Evolutionary conservation across 2,888 invertebrate genomes (phyloP).

Genomic region (Chloromyia formosa): DNA sequence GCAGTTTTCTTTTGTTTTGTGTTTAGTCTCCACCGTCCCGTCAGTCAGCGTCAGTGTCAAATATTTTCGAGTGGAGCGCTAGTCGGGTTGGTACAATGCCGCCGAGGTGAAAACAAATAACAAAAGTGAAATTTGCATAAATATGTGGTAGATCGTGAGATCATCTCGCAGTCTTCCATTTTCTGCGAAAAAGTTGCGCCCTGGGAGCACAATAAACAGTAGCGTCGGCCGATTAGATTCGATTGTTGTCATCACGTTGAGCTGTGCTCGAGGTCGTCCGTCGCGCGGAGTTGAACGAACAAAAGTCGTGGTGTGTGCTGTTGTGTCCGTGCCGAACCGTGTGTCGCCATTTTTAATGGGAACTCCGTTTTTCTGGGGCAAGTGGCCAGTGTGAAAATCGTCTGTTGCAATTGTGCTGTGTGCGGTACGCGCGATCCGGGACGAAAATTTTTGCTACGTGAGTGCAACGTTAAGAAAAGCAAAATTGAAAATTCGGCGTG

Average conservation of each 20-base stretch:
- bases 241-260: too few species aligned
- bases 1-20: constrained; percentile 35
- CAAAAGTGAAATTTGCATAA: constrained; percentile 31
- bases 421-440: neutral
- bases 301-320: too few species aligned
- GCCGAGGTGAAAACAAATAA: constrained; percentile 9
- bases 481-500: constrained; percentile 11
- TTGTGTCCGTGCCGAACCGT: too few species aligned
- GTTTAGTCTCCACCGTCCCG: too few species aligned
- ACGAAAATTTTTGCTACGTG: neutral
- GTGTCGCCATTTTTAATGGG: constrained; percentile 40
- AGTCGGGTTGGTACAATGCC: neutral
- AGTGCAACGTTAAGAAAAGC: neutral
- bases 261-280: constrained; percentile 31
- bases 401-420: neutral
- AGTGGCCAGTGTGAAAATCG: neutral
- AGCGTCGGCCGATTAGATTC: neutral
- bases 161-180: neutral
- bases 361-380: neutral
- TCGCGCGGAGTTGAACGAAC: too few species aligned
- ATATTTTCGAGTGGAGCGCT: constrained; percentile 19
- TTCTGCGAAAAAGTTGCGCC: neutral
- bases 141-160: constrained; percentile 26
- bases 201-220: neutral
- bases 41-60: too few species aligned